Conservation (phyloP, 2,888 invertebrate species). For the Eupithecia subfuscata region DNA sequence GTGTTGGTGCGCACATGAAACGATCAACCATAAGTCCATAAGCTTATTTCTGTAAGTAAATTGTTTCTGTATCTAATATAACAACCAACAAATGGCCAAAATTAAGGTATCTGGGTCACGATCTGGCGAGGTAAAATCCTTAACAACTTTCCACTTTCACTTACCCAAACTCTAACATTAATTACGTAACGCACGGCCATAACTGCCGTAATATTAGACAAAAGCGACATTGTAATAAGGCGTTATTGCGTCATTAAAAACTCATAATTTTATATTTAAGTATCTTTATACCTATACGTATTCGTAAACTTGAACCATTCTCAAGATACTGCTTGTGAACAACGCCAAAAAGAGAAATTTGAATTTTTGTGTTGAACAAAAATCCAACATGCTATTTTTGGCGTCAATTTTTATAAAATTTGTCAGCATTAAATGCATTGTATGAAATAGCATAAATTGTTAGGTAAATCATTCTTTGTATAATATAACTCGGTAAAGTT, state of each 20-base stretch:
- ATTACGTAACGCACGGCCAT: conserved; percentile 22
- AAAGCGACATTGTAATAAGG: conserved; percentile 36
- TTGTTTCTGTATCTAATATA: neutral
- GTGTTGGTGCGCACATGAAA: no score
- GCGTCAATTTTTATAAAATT: no score
- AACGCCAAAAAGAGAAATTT: no score
- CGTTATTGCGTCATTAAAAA: conserved; percentile 42
- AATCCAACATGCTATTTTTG: no score
- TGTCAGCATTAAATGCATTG: no score
- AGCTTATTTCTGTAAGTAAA: no score
- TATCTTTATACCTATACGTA: neutral
- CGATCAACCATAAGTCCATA: no score
- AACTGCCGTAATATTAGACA: conserved; percentile 40
- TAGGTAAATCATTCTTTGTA: no score
- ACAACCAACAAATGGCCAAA: neutral
- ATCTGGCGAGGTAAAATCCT: conserved; percentile 10
- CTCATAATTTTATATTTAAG: conserved; percentile 17
- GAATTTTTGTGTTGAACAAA: no score
- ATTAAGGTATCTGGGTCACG: neutral
- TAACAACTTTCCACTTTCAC: conserved; percentile 22
- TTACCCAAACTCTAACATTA: conserved; percentile 18
- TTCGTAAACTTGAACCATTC: no score
- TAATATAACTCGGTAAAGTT: no score
- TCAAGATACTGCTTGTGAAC: neutral
- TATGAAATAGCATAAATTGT: no score